phyloP scores from a whole-genome alignment of 2,113 vertebrate genomes.

The Chaetops frenatus region DNA sequence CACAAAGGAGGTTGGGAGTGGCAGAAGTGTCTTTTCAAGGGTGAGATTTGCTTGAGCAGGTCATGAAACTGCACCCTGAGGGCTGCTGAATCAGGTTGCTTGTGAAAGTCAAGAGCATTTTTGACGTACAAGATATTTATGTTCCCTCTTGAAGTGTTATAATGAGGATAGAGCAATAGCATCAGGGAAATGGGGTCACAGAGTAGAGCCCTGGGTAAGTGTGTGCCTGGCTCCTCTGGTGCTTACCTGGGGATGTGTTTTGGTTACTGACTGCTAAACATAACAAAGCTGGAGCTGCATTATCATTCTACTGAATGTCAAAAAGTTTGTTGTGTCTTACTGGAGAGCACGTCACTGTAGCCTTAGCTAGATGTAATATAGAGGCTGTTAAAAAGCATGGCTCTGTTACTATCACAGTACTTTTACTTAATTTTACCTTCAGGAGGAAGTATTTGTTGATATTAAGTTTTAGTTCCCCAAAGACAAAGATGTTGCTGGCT shows the following conservation, averaged over 20 bases:
- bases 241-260: background rate
- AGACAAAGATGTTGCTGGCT: background rate
- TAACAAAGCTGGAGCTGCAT: background rate
- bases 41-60: background rate
- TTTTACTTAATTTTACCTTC: conserved; percentile 19
- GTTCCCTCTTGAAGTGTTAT: background rate
- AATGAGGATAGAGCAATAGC: background rate
- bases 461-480: background rate
- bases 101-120: background rate
- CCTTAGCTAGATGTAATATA: background rate
- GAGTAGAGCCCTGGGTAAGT: background rate
- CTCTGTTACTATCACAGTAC: background rate
- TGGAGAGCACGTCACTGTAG: background rate
- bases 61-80: background rate
- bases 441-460: conserved; percentile 4
- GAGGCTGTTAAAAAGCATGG: background rate
- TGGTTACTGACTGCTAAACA: background rate
- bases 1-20: background rate
- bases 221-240: background rate
- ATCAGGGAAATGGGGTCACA: background rate
- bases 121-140: background rate
- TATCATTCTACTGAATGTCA: background rate
- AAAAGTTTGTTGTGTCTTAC: conserved; percentile 24
- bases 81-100: conserved; percentile 2
- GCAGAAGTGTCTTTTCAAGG: background rate